A percentile compares a stretch with the other conserved stretches of the same genome.
These are phyloP conservation scores for Bos javanicus DNA, from an alignment of 2,113 vertebrate species.

Conservation along the genomic window DNA sequence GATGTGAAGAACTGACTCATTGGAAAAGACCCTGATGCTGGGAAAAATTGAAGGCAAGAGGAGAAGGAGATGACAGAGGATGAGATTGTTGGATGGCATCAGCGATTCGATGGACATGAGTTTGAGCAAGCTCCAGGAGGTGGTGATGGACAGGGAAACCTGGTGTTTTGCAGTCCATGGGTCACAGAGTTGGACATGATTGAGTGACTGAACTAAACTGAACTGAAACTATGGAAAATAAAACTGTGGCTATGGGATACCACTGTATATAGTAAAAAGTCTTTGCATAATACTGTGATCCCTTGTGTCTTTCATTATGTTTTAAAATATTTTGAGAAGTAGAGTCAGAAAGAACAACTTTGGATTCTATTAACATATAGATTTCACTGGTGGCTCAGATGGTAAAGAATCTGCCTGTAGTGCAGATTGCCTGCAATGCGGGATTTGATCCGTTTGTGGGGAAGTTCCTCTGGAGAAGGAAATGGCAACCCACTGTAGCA, in stretches of 20 bases:
- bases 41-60: background rate
- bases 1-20: background rate
- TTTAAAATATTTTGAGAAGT: background rate
- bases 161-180: background rate
- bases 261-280: background rate
- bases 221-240: background rate
- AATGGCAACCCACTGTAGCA: background rate
- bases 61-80: background rate
- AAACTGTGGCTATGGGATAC: background rate
- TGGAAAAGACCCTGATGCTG: background rate
- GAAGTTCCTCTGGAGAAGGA: background rate
- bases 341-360: background rate
- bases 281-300: background rate
- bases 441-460: background rate
- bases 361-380: background rate
- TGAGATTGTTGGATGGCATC: background rate
- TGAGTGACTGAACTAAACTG: background rate
- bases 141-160: background rate
- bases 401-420: background rate
- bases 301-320: background rate
- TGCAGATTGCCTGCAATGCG: background rate
- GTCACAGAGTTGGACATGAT: background rate
- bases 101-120: fast-evolving
- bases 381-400: background rate
- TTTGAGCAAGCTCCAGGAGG: background rate